Percentiles rank a stretch among this genome's conserved stretches.
These are phyloP conservation scores for Acropora tenuis DNA, from an alignment of 64 coral and sea anemone species.

Conservation along the genomic window DNA sequence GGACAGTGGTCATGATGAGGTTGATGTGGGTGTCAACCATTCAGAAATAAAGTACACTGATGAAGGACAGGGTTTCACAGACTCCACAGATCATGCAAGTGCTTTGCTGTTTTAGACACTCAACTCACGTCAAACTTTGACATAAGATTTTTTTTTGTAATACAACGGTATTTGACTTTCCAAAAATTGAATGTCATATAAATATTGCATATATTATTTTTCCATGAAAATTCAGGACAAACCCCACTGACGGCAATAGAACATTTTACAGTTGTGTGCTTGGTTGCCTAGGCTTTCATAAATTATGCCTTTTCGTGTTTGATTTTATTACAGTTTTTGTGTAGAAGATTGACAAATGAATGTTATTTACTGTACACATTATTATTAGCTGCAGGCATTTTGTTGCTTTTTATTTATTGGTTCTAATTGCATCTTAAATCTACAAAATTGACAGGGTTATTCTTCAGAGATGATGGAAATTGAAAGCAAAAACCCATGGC, in stretches of 20 bases:
- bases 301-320: no score
- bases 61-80: constrained; percentile 76
- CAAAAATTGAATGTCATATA: no score
- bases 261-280: no score
- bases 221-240: no score
- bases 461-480: no score
- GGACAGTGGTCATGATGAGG: not conserved
- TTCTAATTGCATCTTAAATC: not conserved
- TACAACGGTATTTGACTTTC: no score
- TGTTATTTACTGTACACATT: not conserved
- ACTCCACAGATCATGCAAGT: constrained; percentile 60
- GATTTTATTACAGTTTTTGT: not conserved
- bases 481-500: no score
- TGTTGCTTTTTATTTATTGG: not conserved
- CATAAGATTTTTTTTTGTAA: no score
- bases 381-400: not conserved
- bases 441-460: no score
- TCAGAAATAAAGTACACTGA: constrained; percentile 75
- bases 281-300: no score
- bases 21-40: not conserved
- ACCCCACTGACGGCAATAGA: no score
- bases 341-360: not conserved
- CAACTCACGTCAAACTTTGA: not conserved
- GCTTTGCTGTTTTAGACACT: constrained; percentile 75
- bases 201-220: no score